Evolutionary conservation across 2,113 vertebrate species (phyloP).

Genomic region (Scalopus aquaticus): DNA sequence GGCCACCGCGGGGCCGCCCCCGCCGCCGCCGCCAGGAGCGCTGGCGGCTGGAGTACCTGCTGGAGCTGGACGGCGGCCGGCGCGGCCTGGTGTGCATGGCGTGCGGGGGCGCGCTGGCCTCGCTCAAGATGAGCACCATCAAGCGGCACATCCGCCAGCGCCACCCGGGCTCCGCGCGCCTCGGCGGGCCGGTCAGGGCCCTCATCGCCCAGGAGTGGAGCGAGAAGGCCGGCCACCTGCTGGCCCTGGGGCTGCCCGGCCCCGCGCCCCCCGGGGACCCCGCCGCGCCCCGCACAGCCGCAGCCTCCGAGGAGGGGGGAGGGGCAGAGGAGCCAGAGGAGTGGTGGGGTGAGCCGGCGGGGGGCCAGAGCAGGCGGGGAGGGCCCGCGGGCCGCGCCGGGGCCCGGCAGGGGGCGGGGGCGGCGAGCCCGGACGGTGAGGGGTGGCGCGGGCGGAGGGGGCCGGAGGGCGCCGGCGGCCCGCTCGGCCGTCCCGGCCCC

Average conservation of each 20-base stretch:
- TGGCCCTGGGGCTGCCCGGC: constrained; percentile 60
- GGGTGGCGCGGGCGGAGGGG: not conserved
- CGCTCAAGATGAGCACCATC: constrained; percentile 90
- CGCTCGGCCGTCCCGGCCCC: not conserved
- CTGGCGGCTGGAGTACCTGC: constrained; percentile 92
- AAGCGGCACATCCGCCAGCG: constrained; percentile 91
- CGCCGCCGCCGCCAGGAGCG: constrained; percentile 86
- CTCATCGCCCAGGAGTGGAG: constrained; percentile 91
- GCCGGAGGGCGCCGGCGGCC: rapidly evolving
- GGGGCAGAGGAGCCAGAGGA: not conserved
- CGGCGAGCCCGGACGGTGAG: not conserved
- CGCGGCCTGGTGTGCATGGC: constrained; percentile 92
- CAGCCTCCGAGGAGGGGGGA: constrained; percentile 38
- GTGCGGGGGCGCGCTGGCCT: constrained; percentile 89
- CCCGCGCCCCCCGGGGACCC: constrained; percentile 47
- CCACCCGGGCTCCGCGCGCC: constrained; percentile 89
- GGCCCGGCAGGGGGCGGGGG: not conserved
- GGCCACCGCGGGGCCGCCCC: constrained; percentile 71
- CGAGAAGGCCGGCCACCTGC: constrained; percentile 82
- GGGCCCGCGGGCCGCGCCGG: not conserved
- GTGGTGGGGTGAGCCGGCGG: not conserved
- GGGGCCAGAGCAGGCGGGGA: not conserved
- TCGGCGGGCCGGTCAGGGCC: constrained; percentile 85
- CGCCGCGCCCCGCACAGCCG: not conserved
- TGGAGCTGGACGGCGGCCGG: constrained; percentile 89